phyloP scores from a whole-genome alignment of 2,888 invertebrate species.

The Galerucella nymphaeae region DNA sequence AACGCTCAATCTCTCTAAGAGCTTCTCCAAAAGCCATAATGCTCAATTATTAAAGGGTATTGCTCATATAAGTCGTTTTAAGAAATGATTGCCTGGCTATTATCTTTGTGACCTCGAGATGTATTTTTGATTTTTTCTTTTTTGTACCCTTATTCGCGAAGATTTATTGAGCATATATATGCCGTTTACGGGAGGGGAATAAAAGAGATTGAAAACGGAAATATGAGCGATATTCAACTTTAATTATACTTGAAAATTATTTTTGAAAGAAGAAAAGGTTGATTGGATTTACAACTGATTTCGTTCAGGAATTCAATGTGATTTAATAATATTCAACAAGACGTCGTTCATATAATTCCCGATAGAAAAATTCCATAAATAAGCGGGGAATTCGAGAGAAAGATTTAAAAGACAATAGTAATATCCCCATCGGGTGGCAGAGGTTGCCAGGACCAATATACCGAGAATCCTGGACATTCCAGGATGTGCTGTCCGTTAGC shows the following conservation, averaged over 20 bases:
- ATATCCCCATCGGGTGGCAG: conserved; percentile 42
- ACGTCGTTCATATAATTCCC: neutral
- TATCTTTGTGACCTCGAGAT: conserved; percentile 56
- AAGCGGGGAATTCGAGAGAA: conserved; percentile 38
- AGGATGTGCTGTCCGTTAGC: conserved; percentile 56
- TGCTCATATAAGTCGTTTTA: conserved; percentile 65
- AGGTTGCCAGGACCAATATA: conserved; percentile 47
- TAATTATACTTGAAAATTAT: conserved; percentile 20
- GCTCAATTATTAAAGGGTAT: conserved; percentile 67
- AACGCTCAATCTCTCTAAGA: conserved; percentile 65
- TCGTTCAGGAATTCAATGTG: too few species aligned
- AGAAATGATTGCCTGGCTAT: conserved; percentile 61
- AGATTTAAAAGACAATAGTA: conserved; percentile 43
- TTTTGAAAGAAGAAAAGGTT: too few species aligned
- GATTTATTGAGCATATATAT: conserved; percentile 49
- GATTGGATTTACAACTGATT: too few species aligned
- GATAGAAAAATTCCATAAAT: conserved; percentile 36
- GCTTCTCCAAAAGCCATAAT: conserved; percentile 65
- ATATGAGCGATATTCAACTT: conserved; percentile 8
- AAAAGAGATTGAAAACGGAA: conserved; percentile 31
- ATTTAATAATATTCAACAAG: neutral
- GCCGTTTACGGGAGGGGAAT: conserved; percentile 21
- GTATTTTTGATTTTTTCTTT: conserved; percentile 63
- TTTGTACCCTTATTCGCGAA: conserved; percentile 53
- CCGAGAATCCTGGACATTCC: conserved; percentile 53